Conservation (phyloP, 2,797 vertebrate genomes). For the Philypnodon macrostomus region DNA sequence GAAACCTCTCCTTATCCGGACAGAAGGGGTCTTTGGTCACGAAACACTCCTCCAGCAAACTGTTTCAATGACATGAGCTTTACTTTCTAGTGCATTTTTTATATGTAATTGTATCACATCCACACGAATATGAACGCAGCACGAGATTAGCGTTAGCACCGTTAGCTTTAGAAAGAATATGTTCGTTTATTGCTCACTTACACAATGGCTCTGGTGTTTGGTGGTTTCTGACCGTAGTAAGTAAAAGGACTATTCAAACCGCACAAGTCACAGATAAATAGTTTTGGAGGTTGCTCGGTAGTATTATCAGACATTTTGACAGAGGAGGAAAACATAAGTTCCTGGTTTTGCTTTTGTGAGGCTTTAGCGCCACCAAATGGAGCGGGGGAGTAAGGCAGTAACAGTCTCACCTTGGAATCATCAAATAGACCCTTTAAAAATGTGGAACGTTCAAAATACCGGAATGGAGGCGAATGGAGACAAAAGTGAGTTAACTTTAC, state of each 20-base stretch:
- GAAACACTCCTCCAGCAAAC: constrained; percentile 86
- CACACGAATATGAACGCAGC: no score
- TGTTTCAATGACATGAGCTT: constrained; percentile 34
- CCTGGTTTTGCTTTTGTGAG: constrained; percentile 33
- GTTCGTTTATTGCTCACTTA: constrained; percentile 67
- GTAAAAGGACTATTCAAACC: constrained; percentile 75
- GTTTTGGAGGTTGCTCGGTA: constrained; percentile 40
- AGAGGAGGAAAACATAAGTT: constrained; percentile 4
- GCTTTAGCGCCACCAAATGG: constrained; percentile 50
- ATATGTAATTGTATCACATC: not conserved
- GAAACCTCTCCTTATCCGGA: constrained; percentile 82
- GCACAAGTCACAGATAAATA: constrained; percentile 83
- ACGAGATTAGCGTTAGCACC: constrained; percentile 30
- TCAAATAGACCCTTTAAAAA: no score
- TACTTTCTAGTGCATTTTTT: not conserved
- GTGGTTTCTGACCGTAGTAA: constrained; percentile 85
- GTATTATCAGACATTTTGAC: constrained; percentile 56
- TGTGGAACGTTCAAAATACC: no score
- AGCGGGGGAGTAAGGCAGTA: constrained; percentile 18
- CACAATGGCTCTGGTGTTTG: constrained; percentile 79
- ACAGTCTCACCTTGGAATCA: no score
- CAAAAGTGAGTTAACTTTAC: no score
- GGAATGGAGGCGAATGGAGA: no score
- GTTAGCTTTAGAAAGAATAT: constrained; percentile 1
- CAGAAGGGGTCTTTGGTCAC: constrained; percentile 86